These are phyloP conservation scores for Porites evermanni DNA, from an alignment of 92 coral and sea anemone genomes.

Conservation along the genomic window DNA sequence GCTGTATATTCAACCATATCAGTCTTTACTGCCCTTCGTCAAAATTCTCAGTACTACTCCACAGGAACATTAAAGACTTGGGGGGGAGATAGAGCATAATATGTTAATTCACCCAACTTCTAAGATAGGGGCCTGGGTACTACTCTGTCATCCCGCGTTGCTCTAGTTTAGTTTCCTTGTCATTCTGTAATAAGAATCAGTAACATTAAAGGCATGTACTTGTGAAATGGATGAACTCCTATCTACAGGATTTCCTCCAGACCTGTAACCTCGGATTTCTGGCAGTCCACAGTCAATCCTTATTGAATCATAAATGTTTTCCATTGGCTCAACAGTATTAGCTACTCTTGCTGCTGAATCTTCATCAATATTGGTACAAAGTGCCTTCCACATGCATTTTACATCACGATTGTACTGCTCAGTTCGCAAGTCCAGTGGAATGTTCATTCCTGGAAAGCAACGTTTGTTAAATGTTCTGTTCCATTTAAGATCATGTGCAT, in stretches of 20 bases:
- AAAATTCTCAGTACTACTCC: neutral
- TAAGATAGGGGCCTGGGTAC: neutral
- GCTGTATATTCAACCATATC: conserved; percentile 5
- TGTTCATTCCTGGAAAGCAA: conserved; percentile 57
- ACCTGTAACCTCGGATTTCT: conserved; percentile 38
- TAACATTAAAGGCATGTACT: too few relatives aligned
- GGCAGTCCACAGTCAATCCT: conserved; percentile 54
- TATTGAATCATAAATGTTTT: conserved; percentile 41
- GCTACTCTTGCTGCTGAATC: conserved; percentile 48
- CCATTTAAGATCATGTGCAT: conserved; percentile 55
- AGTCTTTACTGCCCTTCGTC: conserved; percentile 22
- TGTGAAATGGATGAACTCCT: too few relatives aligned
- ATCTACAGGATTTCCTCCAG: conserved; percentile 21
- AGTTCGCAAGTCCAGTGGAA: conserved; percentile 60
- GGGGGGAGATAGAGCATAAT: conserved; percentile 37
- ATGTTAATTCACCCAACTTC: conserved; percentile 1
- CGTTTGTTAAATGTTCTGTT: conserved; percentile 60
- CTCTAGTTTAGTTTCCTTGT: too few relatives aligned
- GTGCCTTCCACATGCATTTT: conserved; percentile 60
- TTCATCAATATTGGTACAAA: conserved; percentile 52
- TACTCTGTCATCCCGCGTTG: too few relatives aligned
- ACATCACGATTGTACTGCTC: conserved; percentile 50
- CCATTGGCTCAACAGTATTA: conserved; percentile 51
- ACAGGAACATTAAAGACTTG: conserved; percentile 47
- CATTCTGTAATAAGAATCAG: too few relatives aligned